phyloP scores from a whole-genome alignment of 2,797 vertebrate genomes.

The Phrynocephalus guinanensis region DNA sequence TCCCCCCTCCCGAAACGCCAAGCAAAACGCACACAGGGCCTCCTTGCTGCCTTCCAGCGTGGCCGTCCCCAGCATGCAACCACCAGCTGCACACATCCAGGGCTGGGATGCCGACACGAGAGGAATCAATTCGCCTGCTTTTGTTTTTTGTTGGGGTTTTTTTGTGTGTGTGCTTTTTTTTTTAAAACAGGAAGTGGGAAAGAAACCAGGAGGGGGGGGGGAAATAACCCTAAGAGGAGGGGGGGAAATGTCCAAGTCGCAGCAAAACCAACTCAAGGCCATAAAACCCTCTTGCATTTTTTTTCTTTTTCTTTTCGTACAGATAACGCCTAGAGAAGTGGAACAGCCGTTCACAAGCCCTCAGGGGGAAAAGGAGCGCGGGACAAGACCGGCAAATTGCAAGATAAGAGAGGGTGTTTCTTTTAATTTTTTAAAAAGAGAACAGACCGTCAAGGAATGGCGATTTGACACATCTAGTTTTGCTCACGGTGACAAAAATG shows the following conservation, averaged over 20 bases:
- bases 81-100: slow-evolving; percentile 10
- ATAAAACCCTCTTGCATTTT: slow-evolving; percentile 1
- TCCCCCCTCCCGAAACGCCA: background rate
- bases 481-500: too few relatives aligned
- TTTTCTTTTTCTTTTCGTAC: background rate
- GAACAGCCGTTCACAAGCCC: background rate
- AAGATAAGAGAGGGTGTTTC: background rate
- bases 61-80: background rate
- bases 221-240: background rate
- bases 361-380: background rate
- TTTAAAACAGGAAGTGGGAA: slow-evolving; percentile 33
- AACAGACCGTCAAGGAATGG: too few relatives aligned
- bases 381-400: slow-evolving; percentile 24
- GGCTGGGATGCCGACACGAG: slow-evolving; percentile 39
- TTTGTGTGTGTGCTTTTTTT: slow-evolving; percentile 10
- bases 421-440: too few relatives aligned
- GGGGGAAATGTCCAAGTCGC: slow-evolving; percentile 38
- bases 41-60: background rate
- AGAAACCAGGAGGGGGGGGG: background rate
- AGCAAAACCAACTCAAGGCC: slow-evolving; percentile 25
- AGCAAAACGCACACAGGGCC: background rate
- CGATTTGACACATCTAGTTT: too few relatives aligned
- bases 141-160: background rate
- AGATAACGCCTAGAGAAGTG: slow-evolving; percentile 23
- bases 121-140: background rate